Conservation (phyloP, 2,797 vertebrate species). For the Characodon lateralis region DNA sequence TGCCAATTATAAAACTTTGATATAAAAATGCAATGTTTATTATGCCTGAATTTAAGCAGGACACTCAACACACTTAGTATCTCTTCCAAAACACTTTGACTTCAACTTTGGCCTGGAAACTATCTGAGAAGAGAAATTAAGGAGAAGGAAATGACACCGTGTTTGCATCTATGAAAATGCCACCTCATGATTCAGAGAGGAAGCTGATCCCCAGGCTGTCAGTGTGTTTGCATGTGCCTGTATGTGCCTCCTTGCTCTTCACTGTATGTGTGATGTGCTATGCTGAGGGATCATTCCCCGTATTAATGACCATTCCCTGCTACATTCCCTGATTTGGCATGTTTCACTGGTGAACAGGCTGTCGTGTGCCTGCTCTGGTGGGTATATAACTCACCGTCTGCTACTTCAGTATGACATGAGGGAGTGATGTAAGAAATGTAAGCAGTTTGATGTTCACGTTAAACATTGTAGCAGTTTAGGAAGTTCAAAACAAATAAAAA, state of each 20-base stretch:
- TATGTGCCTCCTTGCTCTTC: background rate
- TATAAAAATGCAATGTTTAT: no score
- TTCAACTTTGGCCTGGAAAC: conserved; percentile 70
- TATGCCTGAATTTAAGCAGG: no score
- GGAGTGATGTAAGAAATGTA: background rate
- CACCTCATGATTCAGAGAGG: conserved; percentile 58
- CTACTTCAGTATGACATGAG: conserved; percentile 13
- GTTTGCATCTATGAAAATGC: conserved; percentile 74
- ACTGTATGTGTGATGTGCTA: conserved; percentile 6
- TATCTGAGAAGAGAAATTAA: conserved; percentile 65
- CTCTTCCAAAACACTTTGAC: conserved; percentile 12
- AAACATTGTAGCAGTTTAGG: background rate
- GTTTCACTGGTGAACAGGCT: conserved; percentile 11
- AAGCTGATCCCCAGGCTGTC: conserved; percentile 49
- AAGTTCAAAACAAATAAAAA: background rate
- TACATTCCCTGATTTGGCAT: conserved; percentile 12
- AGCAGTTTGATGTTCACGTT: background rate
- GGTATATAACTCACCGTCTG: background rate
- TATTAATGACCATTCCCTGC: conserved; percentile 28
- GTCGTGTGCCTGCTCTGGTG: background rate
- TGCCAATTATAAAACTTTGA: no score
- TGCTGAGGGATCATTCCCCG: conserved; percentile 41
- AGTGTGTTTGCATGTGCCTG: conserved; percentile 13
- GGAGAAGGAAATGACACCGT: conserved; percentile 70
- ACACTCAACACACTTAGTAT: background rate